Base-by-base conservation (phyloP, 2,113 vertebrate genomes). In the Melierax canorus region DNA sequence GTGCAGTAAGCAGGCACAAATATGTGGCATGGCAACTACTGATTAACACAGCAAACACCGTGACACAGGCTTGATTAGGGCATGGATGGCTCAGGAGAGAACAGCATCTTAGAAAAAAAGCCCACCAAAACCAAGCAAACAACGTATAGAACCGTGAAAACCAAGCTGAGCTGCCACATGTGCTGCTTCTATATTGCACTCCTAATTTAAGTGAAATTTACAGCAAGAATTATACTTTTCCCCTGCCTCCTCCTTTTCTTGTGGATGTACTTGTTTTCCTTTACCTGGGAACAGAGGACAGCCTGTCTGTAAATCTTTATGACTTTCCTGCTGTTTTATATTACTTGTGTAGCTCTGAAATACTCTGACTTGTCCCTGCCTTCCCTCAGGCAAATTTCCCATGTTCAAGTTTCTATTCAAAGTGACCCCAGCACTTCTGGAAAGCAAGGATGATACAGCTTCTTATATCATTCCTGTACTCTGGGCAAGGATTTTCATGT, bases 201-300 rank as follows among this genome's bases (percentile, higher is more conserved):
- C 38, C 63, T 86, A 81, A 87, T 69, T 82, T 58, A 90, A 80
- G 43, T 64, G 29, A 82, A 73, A 92, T 96, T 92, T 94, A 88
- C 32, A 43, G 34, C 58, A 91, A 75, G 66, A 92, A 86, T 86
- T 92, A 58, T 36, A 62, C 36, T 86, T 86, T 68, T 62, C 38
- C 56, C 69, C 22, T 79, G 58, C 27, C 13, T 20, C 22, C 72
- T 75, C 36, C 41, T 82, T 76, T 95, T 95, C 78, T 69, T 59
- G 34, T 62, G 53, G 38, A 94, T 83, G 32, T 66, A 79, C 77
- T 88, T 97, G 77, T 87, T 96, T 92, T 95, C 38, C 66, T 96
- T 97, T 91, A 92, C 86, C 89, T 94, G 62, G 69, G 62, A 96
- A 72, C 62, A 85, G 77, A 91, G 74, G 62, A 94, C 53, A 91